Evolutionary conservation across 2,888 invertebrate species (phyloP).

Genomic region (Meganola albula): DNA sequence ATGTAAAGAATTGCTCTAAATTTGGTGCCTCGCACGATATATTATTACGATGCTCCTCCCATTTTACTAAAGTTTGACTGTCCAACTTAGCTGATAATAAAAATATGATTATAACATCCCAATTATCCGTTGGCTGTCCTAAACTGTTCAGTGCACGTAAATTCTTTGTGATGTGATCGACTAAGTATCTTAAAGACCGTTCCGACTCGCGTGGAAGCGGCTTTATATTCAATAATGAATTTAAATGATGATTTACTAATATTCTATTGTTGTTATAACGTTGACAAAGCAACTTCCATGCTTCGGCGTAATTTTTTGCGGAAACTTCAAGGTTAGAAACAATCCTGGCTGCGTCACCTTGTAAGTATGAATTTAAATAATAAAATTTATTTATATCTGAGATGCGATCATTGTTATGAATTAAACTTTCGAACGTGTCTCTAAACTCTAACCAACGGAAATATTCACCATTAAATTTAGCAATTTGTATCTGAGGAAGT

Average conservation of each 20-base stretch:
- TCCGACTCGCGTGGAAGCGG: constrained; percentile 15
- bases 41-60: constrained; percentile 24
- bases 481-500: constrained; percentile 21
- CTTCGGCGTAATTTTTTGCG: constrained; percentile 18
- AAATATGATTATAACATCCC: constrained; percentile 21
- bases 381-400: constrained; percentile 23
- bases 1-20: constrained; percentile 22
- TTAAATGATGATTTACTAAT: constrained; percentile 13
- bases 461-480: constrained; percentile 22
- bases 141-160: constrained; percentile 22
- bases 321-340: constrained; percentile 22
- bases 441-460: constrained; percentile 25
- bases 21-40: constrained; percentile 13
- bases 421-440: constrained; percentile 15
- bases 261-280: constrained; percentile 20
- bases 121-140: constrained; percentile 23
- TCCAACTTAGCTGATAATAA: constrained; percentile 21
- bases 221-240: constrained; percentile 18
- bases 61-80: constrained; percentile 17
- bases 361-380: constrained; percentile 17
- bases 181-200: constrained; percentile 16
- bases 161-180: constrained; percentile 25
- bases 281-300: constrained; percentile 21
- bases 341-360: constrained; percentile 22
- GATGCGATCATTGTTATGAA: constrained; percentile 9